Evolutionary conservation across 1,140 invertebrate species (phyloP).

Genomic region (Achroia grisella): DNA sequence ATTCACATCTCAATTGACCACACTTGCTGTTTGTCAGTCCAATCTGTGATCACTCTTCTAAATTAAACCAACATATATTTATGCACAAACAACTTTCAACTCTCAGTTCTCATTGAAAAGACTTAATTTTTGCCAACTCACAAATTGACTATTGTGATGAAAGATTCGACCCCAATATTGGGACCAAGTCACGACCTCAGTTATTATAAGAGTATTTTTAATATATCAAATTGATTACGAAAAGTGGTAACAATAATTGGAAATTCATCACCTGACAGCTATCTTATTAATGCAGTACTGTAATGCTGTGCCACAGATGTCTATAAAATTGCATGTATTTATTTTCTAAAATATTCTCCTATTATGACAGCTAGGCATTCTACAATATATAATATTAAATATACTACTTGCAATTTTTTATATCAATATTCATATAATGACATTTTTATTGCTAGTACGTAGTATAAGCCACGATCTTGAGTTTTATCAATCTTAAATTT

Average conservation of each 20-base stretch:
- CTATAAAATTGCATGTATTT: too few relatives aligned
- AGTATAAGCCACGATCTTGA: too few relatives aligned
- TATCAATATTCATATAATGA: too few relatives aligned
- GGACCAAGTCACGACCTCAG: conserved; percentile 21
- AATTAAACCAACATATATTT: background rate
- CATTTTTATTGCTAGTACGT: too few relatives aligned
- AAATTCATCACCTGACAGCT: background rate
- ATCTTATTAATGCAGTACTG: too few relatives aligned
- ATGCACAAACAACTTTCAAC: background rate
- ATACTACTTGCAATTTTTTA: too few relatives aligned
- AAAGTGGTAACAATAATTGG: conserved; percentile 9
- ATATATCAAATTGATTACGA: conserved; percentile 21
- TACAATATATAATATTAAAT: too few relatives aligned
- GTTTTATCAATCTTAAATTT: too few relatives aligned
- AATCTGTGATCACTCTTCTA: background rate
- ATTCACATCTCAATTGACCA: conserved; percentile 43
- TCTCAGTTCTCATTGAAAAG: background rate
- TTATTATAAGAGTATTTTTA: conserved; percentile 17
- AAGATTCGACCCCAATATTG: conserved; percentile 19
- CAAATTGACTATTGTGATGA: conserved; percentile 13
- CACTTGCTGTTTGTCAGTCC: conserved; percentile 25
- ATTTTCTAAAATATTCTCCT: too few relatives aligned
- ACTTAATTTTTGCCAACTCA: background rate
- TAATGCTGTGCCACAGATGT: too few relatives aligned
- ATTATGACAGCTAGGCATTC: too few relatives aligned